Evolutionary conservation across 2,113 vertebrate species (phyloP).

Genomic region (Lontra canadensis): DNA sequence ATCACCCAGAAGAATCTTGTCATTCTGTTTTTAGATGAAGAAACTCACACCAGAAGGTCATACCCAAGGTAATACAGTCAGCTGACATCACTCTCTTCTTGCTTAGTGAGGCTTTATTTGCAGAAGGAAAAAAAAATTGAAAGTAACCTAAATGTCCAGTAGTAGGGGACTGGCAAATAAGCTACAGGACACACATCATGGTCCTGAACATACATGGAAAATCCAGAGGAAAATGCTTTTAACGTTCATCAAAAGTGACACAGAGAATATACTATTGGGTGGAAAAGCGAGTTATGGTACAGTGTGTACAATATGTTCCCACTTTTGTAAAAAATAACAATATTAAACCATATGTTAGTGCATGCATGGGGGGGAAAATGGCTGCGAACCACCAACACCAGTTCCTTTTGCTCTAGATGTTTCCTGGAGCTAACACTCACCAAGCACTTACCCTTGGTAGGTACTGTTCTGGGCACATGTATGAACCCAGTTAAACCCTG

Average conservation of each 20-base stretch:
- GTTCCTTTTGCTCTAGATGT: background rate
- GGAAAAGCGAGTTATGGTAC: background rate
- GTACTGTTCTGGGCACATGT: background rate
- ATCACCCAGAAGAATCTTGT: background rate
- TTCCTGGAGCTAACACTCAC: background rate
- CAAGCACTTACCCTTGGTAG: background rate
- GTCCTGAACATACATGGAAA: background rate
- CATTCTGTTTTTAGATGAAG: constrained; percentile 1
- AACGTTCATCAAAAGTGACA: background rate
- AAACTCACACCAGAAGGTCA: constrained; percentile 28
- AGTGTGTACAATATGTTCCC: background rate
- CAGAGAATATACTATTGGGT: background rate
- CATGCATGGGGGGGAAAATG: background rate
- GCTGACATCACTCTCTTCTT: background rate
- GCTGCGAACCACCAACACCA: background rate
- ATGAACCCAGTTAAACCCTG: background rate
- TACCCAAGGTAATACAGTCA: background rate
- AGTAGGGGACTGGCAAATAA: background rate
- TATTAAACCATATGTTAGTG: background rate
- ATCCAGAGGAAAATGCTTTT: constrained; percentile 21
- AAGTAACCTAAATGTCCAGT: background rate
- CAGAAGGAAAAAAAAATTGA: background rate
- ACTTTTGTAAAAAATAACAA: background rate
- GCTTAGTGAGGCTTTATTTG: background rate
- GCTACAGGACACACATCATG: background rate